These are phyloP conservation scores for Pseudorasbora parva DNA, from an alignment of 2,113 vertebrate genomes.

Conservation along the genomic window DNA sequence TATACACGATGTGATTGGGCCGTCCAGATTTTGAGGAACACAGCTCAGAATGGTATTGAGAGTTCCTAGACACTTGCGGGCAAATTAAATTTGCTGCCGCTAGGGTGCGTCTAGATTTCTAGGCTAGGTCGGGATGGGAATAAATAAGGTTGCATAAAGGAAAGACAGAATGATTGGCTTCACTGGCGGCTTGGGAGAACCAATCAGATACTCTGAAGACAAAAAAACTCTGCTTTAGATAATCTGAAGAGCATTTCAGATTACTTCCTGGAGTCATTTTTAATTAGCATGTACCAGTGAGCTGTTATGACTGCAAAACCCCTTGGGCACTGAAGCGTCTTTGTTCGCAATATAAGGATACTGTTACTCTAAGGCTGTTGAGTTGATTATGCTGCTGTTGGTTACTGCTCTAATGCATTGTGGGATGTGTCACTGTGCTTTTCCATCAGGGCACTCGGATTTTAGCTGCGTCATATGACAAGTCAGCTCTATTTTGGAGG, in stretches of 20 bases:
- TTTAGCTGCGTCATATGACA: constrained; percentile 83
- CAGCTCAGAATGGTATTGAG: too few species aligned
- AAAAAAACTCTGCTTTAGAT: neutral
- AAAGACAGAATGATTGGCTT: neutral
- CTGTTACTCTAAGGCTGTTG: constrained; percentile 14
- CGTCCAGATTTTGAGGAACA: too few species aligned
- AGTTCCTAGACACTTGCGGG: too few species aligned
- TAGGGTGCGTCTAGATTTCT: too few species aligned
- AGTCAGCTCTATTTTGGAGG: constrained; percentile 85
- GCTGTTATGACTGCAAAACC: neutral
- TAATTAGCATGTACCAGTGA: neutral
- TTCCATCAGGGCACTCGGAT: constrained; percentile 76
- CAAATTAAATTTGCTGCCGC: too few species aligned
- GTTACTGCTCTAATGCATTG: constrained; percentile 7
- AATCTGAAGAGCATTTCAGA: neutral
- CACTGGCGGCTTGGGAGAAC: neutral
- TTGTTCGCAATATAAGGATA: neutral
- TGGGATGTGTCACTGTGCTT: constrained; percentile 22
- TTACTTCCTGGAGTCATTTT: neutral
- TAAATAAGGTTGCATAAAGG: neutral
- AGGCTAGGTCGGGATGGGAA: neutral
- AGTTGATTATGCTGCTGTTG: constrained; percentile 1
- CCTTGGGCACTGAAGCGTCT: neutral
- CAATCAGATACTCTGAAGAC: neutral
- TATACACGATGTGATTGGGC: too few species aligned